Percentiles rank a stretch among this genome's conserved stretches.
Evolutionary conservation across 2,113 vertebrate genomes (phyloP).

Genomic region (Illadopsis cleaveri): DNA sequence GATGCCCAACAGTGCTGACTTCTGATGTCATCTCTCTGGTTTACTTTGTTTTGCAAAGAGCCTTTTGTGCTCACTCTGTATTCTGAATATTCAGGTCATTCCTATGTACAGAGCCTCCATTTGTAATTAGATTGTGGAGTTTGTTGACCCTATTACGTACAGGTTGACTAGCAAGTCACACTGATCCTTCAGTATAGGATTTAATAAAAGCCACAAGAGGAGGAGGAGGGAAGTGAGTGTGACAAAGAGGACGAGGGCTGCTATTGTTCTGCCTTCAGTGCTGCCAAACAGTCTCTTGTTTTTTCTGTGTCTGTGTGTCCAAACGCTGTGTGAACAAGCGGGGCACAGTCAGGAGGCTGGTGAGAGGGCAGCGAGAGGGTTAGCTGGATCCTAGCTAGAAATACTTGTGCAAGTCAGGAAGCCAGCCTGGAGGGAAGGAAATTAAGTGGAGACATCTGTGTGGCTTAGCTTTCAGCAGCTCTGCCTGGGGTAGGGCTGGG

Average conservation of each 20-base stretch:
- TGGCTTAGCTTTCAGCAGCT: slow-evolving; percentile 38
- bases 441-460: slow-evolving; percentile 70
- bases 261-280: slow-evolving; percentile 46
- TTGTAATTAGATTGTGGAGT: background rate
- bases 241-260: slow-evolving; percentile 44
- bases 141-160: background rate
- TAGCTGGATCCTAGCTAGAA: slow-evolving; percentile 13
- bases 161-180: background rate
- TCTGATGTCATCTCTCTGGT: slow-evolving; percentile 35
- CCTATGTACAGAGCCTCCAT: background rate
- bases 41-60: slow-evolving; percentile 35
- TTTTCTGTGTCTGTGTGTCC: slow-evolving; percentile 30
- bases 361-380: background rate
- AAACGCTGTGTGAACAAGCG: background rate
- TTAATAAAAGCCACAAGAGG: slow-evolving; percentile 1
- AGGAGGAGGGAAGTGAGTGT: background rate
- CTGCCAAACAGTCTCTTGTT: slow-evolving; percentile 40
- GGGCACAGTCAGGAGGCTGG: background rate
- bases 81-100: background rate
- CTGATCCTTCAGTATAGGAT: background rate
- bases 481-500: slow-evolving; percentile 50
- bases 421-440: slow-evolving; percentile 67
- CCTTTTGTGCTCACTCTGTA: slow-evolving; percentile 14
- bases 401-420: slow-evolving; percentile 38
- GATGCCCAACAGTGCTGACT: background rate